phyloP scores from a whole-genome alignment of 2,888 invertebrate species.

The Cheilosia vulpina region DNA sequence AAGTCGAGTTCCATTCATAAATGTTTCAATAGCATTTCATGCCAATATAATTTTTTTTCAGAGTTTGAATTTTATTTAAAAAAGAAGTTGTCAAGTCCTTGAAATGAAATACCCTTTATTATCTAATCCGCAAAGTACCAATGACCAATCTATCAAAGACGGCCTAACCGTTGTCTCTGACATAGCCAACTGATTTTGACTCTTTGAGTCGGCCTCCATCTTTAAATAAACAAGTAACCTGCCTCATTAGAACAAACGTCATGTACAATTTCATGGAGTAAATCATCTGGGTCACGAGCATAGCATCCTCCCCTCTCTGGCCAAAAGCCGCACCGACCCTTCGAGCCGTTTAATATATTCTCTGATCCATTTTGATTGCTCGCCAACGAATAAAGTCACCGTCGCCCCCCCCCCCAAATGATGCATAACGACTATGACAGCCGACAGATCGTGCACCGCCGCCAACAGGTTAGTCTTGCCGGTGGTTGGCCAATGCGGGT shows the following conservation, averaged over 20 bases:
- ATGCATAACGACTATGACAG: conserved; percentile 40
- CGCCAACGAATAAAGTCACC: conserved; percentile 56
- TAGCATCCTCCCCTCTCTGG: neutral
- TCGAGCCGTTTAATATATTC: conserved; percentile 42
- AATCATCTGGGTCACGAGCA: conserved; percentile 33
- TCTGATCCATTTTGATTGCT: conserved; percentile 59
- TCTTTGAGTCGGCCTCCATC: too few relatives aligned
- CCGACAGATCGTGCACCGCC: conserved; percentile 60
- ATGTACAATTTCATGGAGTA: neutral
- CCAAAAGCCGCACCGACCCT: conserved; percentile 44
- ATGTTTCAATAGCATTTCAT: too few relatives aligned
- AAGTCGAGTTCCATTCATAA: too few relatives aligned
- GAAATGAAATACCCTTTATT: too few relatives aligned
- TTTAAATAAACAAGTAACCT: neutral
- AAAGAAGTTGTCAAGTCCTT: too few relatives aligned
- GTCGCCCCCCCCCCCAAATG: conserved; percentile 12
- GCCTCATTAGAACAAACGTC: conserved; percentile 2
- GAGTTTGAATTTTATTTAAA: too few relatives aligned
- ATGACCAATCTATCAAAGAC: too few relatives aligned
- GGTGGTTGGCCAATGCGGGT: neutral
- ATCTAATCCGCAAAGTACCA: too few relatives aligned
- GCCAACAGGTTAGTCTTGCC: conserved; percentile 47
- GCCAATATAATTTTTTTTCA: too few relatives aligned
- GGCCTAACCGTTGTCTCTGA: too few relatives aligned
- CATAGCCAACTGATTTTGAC: too few relatives aligned